Conservation (phyloP, 2,797 vertebrate species). For the Coluber constrictor region DNA sequence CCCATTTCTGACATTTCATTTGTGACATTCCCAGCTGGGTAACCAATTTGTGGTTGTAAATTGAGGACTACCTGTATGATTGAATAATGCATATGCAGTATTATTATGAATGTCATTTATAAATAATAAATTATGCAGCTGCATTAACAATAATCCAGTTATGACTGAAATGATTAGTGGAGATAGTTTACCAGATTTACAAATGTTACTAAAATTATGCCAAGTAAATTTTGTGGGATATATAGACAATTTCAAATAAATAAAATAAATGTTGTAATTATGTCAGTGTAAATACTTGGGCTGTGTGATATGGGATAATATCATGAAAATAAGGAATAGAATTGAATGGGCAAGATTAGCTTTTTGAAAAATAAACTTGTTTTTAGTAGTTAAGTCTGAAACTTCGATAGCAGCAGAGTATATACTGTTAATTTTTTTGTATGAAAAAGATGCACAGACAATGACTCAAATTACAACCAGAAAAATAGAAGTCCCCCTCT, state of each 20-base stretch:
- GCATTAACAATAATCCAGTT: background rate
- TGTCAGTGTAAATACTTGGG: background rate
- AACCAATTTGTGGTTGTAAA: background rate
- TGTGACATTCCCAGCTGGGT: background rate
- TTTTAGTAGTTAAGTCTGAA: background rate
- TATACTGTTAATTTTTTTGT: background rate
- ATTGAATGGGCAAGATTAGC: background rate
- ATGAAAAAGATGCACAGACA: background rate
- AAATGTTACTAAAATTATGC: background rate
- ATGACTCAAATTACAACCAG: background rate
- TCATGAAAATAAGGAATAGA: background rate
- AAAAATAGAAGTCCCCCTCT: background rate
- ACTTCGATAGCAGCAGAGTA: background rate
- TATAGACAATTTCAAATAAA: background rate
- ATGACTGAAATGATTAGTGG: background rate
- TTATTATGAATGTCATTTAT: background rate
- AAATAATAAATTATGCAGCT: background rate
- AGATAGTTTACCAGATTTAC: background rate
- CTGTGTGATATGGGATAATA: background rate
- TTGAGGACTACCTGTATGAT: background rate
- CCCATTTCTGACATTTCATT: background rate
- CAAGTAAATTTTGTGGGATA: background rate
- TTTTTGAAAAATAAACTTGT: background rate
- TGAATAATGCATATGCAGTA: background rate
- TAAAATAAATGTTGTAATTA: background rate